Evolutionary conservation across 2,113 vertebrate species (phyloP), one percentile per base, ranked within the genome.

Genomic region (Heterotilapia buettikoferi): DNA sequence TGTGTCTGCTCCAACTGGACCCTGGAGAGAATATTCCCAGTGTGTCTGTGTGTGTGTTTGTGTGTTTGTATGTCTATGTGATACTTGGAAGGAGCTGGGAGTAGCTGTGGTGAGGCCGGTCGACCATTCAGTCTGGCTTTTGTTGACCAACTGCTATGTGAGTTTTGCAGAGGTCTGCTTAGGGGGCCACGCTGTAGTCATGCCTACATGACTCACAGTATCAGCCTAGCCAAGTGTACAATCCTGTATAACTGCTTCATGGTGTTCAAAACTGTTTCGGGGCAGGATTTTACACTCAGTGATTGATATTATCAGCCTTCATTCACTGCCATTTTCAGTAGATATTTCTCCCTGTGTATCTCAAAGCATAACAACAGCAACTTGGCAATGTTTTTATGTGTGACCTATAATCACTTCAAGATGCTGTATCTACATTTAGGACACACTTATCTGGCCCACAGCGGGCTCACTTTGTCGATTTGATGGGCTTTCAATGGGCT

Each of bases 141-240:
- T 93, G 92, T 90, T 92, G 90, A 92, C 84, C 88, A 88, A 57
- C 80, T 93, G 93, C 84, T 95, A 93, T 95, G 87, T 89, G 87
- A 81, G 90, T 92, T 92, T 94, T 92, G 86, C 76, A 85, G 84
- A 90, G 90, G 80, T 84, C 73, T 89, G 83, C 68, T 91, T 88
- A 93, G 84, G 88, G 90, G 92, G 71, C 88, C 89, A 92, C 90
- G 40, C 90, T 89, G 82, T 83, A 94, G 92, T 92, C 95, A 93
- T 94, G 94, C 93, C 89, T 89, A 59, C 53, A 85, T 96, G 95
- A 96, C 92, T 96, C 94, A 95, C 92, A 87, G 84, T 61, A 80
- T 88, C 87, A 79, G 89, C 90, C 94, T 71, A 84, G 91, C 90
- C 93, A 94, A 94, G 86, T 92, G 76, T 87, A 87, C 83, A 89